Evolutionary conservation across 2,797 vertebrate species (phyloP).

Genomic region (Choloepus didactylus): DNA sequence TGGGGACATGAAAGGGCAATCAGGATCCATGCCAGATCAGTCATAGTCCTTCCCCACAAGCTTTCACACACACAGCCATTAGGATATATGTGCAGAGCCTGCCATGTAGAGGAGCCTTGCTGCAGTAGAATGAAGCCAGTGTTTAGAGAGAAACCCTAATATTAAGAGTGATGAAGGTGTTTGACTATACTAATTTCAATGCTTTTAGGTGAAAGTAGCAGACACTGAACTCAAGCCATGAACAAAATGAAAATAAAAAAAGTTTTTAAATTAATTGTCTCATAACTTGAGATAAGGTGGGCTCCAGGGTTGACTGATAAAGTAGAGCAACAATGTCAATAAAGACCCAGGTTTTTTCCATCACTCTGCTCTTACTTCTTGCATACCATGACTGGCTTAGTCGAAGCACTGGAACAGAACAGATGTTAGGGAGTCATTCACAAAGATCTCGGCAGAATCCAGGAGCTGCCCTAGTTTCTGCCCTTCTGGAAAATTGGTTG

Average conservation of each 20-base stretch:
- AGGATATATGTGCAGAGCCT: not conserved
- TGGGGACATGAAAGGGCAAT: not conserved
- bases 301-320: not conserved
- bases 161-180: not conserved
- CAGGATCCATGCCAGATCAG: not conserved
- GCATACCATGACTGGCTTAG: not conserved
- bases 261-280: not conserved
- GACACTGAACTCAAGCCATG: not conserved
- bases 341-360: not conserved
- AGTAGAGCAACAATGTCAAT: not conserved
- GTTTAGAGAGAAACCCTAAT: not conserved
- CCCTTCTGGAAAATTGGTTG: not conserved
- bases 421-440: not conserved
- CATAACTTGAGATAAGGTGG: not conserved
- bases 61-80: not conserved
- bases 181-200: not conserved
- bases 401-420: not conserved
- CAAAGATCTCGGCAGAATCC: not conserved
- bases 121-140: not conserved
- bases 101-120: not conserved
- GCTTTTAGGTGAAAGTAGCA: slow-evolving; percentile 29
- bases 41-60: not conserved
- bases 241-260: slow-evolving; percentile 33
- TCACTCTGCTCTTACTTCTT: not conserved
- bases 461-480: not conserved